Evolutionary conservation across 2,888 invertebrate genomes (phyloP).

Genomic region (Hololepta plana): DNA sequence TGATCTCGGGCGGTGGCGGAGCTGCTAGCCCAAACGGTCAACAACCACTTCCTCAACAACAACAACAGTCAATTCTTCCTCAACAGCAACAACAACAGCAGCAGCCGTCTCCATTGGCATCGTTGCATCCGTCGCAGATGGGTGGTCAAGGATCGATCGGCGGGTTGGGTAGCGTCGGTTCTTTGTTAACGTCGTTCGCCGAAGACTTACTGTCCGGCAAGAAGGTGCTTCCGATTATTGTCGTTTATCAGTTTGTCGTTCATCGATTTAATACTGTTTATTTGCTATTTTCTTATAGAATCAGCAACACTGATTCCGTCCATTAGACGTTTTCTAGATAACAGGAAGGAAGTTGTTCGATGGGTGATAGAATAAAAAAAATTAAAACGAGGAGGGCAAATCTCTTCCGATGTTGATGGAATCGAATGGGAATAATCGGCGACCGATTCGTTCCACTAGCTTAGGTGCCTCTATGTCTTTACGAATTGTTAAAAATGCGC

Average conservation of each 20-base stretch:
- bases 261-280: neutral
- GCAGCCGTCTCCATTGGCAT: conserved; percentile 6
- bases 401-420: too few relatives aligned
- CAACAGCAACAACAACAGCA: conserved; percentile 6
- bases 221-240: conserved; percentile 6
- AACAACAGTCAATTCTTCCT: conserved; percentile 5
- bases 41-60: conserved; percentile 7
- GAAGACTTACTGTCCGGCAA: conserved; percentile 17
- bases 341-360: too few relatives aligned
- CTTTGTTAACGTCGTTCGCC: conserved; percentile 19
- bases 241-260: neutral
- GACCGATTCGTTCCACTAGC: too few relatives aligned
- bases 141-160: conserved; percentile 18
- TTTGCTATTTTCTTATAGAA: neutral
- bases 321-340: neutral
- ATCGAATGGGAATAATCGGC: too few relatives aligned
- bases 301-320: neutral
- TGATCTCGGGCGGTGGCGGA: conserved; percentile 17
- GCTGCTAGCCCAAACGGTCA: too few relatives aligned
- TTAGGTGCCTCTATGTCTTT: too few relatives aligned
- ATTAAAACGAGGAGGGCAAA: too few relatives aligned
- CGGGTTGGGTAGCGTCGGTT: conserved; percentile 22
- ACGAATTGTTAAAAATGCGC: too few relatives aligned
- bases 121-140: conserved; percentile 10
- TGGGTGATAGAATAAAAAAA: too few relatives aligned